A percentile compares a stretch with the other conserved stretches of the same genome.
phyloP scores from a whole-genome alignment of 30 jellyfish, hydroid and myxozoan species.

The Morbakka virulenta region DNA sequence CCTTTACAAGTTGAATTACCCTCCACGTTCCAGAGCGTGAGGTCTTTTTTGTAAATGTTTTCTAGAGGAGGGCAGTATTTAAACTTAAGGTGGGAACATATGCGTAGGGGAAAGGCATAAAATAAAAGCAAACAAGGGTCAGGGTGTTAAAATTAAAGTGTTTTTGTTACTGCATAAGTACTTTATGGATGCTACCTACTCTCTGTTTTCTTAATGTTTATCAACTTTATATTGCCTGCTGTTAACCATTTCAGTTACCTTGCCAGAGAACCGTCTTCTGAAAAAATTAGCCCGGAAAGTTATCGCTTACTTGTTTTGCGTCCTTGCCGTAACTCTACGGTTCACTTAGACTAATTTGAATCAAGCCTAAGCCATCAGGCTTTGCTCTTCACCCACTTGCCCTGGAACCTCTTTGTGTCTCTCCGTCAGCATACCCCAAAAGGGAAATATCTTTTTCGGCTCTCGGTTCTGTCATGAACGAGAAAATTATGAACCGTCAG shows the following conservation, averaged over 20 bases:
- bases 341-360: constrained; percentile 37
- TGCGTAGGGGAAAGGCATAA: too few species aligned
- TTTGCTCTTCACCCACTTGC: constrained; percentile 66
- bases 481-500: constrained; percentile 59
- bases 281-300: constrained; percentile 56
- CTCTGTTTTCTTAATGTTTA: constrained; percentile 15
- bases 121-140: too few species aligned
- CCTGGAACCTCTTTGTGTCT: constrained; percentile 56
- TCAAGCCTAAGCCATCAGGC: constrained; percentile 45
- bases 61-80: too few species aligned
- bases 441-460: constrained; percentile 48
- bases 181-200: too few species aligned
- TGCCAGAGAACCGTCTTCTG: constrained; percentile 57
- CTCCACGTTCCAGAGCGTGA: too few species aligned
- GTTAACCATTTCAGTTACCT: constrained; percentile 63
- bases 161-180: too few species aligned
- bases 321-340: constrained; percentile 40
- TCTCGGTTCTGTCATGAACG: constrained; percentile 41
- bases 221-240: constrained; percentile 39
- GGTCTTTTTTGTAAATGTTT: too few species aligned
- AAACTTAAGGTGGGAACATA: too few species aligned
- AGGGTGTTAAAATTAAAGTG: too few species aligned
- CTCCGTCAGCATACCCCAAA: constrained; percentile 57
- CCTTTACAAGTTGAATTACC: too few species aligned
- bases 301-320: constrained; percentile 69